A percentile compares a stretch with the other conserved stretches of the same genome.
Evolutionary conservation across 2,113 vertebrate genomes (phyloP).

Genomic region (Psittacus erithacus): DNA sequence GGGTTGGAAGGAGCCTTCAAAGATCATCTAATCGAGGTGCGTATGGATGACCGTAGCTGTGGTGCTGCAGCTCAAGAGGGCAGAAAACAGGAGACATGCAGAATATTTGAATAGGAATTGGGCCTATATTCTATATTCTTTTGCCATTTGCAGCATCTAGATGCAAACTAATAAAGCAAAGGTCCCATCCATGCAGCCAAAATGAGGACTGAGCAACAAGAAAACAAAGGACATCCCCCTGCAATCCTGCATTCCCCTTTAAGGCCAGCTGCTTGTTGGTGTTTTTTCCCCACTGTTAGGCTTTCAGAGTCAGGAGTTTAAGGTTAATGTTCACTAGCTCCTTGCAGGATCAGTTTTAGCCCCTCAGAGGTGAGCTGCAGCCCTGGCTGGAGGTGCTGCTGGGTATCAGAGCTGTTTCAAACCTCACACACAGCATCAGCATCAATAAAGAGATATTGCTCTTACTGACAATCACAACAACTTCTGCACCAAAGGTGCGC

Average conservation of each 20-base stretch:
- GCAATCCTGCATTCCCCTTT: neutral
- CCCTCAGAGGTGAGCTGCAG: neutral
- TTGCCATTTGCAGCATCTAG: neutral
- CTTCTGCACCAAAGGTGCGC: neutral
- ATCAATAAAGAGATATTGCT: neutral
- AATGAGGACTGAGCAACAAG: neutral
- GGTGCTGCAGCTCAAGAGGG: neutral
- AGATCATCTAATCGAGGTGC: neutral
- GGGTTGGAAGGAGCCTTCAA: neutral
- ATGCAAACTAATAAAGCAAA: neutral
- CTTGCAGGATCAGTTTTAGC: neutral
- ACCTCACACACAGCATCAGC: accelerated
- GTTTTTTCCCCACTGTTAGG: accelerated
- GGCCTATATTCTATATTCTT: neutral
- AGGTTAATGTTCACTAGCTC: neutral
- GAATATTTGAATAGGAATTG: neutral
- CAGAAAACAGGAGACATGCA: neutral
- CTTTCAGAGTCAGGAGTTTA: neutral
- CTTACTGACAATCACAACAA: neutral
- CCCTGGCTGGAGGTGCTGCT: neutral
- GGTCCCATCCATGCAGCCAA: neutral
- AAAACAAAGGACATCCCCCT: neutral
- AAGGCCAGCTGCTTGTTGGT: neutral
- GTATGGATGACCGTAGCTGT: neutral
- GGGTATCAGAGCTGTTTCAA: neutral